A percentile compares a stretch with the other conserved stretches of the same genome.
phyloP scores from a whole-genome alignment of 2,797 vertebrate genomes.

The Sebastes trivittatus region DNA sequence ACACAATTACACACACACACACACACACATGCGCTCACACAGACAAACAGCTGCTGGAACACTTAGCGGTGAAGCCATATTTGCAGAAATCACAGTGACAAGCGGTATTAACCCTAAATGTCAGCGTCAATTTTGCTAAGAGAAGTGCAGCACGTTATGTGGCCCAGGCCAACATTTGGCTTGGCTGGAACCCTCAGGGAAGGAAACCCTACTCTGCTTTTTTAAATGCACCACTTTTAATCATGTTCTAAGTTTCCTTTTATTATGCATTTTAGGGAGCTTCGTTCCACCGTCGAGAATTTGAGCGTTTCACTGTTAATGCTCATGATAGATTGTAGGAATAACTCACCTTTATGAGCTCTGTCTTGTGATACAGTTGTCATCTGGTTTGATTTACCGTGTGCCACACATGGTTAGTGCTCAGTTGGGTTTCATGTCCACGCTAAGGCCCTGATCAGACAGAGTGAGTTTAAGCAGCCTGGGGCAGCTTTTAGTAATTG shows the following conservation, averaged over 20 bases:
- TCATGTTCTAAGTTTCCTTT: slow-evolving; percentile 54
- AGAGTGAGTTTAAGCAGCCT: neutral
- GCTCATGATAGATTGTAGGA: slow-evolving; percentile 12
- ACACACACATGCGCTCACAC: neutral
- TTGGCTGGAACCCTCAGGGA: slow-evolving; percentile 48
- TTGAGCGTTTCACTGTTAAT: slow-evolving; percentile 14
- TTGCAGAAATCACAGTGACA: slow-evolving; percentile 73
- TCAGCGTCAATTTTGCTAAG: slow-evolving; percentile 66
- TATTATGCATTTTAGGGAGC: slow-evolving; percentile 25
- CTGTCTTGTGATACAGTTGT: slow-evolving; percentile 22
- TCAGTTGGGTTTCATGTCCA: neutral
- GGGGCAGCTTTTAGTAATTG: neutral
- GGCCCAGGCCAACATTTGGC: slow-evolving; percentile 40
- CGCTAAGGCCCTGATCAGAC: neutral
- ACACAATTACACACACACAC: slow-evolving; percentile 6
- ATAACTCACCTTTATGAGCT: slow-evolving; percentile 42
- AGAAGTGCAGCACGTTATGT: slow-evolving; percentile 43
- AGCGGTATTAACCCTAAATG: slow-evolving; percentile 71
- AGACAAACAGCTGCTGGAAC: slow-evolving; percentile 58
- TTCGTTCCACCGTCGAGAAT: neutral
- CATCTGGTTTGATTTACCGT: slow-evolving; percentile 39
- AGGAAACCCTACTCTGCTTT: slow-evolving; percentile 50
- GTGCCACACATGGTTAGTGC: slow-evolving; percentile 14
- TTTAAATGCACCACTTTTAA: slow-evolving; percentile 44
- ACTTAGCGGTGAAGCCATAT: slow-evolving; percentile 62